These are phyloP conservation scores for Ctenopoma kingsleyae DNA, from an alignment of 2,797 vertebrate genomes.

Conservation along the genomic window DNA sequence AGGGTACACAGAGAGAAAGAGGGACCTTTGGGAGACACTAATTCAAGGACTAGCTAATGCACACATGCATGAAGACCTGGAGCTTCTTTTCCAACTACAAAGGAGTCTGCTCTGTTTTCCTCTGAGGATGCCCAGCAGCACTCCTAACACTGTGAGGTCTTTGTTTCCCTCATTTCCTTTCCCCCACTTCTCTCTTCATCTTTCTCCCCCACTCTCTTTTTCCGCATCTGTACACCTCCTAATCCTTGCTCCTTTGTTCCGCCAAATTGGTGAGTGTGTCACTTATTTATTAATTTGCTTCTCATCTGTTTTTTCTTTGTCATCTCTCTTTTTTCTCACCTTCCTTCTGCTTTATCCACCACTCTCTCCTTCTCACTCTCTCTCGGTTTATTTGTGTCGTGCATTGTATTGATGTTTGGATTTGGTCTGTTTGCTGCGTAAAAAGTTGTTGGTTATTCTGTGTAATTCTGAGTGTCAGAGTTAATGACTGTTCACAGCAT, in stretches of 20 bases:
- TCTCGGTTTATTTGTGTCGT: constrained; percentile 30
- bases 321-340: constrained; percentile 17
- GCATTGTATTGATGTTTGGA: constrained; percentile 44
- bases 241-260: constrained; percentile 61
- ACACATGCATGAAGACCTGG: constrained; percentile 73
- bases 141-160: constrained; percentile 76
- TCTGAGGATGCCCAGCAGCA: constrained; percentile 77
- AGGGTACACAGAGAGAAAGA: constrained; percentile 18
- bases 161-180: constrained; percentile 61
- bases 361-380: not conserved
- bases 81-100: constrained; percentile 76
- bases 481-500: constrained; percentile 39
- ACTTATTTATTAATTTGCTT: constrained; percentile 69
- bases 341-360: constrained; percentile 10
- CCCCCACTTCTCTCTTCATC: constrained; percentile 28
- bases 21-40: constrained; percentile 66
- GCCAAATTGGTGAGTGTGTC: constrained; percentile 45
- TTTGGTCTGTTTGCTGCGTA: constrained; percentile 50
- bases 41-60: constrained; percentile 76
- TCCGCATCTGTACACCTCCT: constrained; percentile 65
- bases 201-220: constrained; percentile 49
- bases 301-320: constrained; percentile 44
- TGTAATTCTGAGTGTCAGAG: constrained; percentile 25
- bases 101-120: constrained; percentile 72
- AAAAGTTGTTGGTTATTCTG: constrained; percentile 48